A percentile compares a stretch with the other conserved stretches of the same genome.
Conservation (phyloP, 2,113 vertebrate species). For the Gorsachius goisagi region DNA sequence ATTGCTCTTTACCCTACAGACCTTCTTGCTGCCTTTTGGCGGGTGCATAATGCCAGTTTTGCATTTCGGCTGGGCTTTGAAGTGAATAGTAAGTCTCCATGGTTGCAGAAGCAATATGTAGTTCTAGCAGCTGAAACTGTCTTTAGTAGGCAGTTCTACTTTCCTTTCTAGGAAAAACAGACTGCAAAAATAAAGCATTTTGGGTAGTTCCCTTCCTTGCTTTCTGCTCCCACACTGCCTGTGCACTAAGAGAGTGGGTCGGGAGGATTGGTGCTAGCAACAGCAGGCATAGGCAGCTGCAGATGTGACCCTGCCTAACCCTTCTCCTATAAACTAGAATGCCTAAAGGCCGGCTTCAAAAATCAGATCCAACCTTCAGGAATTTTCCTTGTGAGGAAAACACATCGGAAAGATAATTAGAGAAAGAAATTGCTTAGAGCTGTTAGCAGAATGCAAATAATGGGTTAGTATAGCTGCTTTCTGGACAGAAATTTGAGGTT, state of each 20-base stretch:
- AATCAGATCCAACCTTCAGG: neutral
- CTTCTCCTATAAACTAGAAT: neutral
- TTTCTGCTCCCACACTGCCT: slow-evolving; percentile 9
- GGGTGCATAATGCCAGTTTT: neutral
- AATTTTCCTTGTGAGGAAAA: slow-evolving; percentile 29
- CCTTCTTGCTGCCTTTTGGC: neutral
- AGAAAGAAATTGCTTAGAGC: neutral
- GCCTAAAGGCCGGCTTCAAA: neutral
- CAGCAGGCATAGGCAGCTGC: slow-evolving; percentile 17
- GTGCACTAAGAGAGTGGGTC: neutral
- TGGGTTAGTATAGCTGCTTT: neutral
- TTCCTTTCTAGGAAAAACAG: slow-evolving; percentile 58
- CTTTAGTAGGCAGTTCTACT: slow-evolving; percentile 15
- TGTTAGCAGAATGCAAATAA: neutral
- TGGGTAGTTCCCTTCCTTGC: neutral
- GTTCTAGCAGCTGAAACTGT: slow-evolving; percentile 31
- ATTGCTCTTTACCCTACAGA: neutral
- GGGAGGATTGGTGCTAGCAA: slow-evolving; percentile 1
- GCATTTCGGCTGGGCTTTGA: slow-evolving; percentile 24
- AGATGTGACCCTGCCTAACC: slow-evolving; percentile 13
- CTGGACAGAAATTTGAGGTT: neutral
- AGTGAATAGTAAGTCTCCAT: slow-evolving; percentile 43
- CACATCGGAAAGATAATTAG: neutral
- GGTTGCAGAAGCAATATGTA: slow-evolving; percentile 31
- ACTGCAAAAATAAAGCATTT: slow-evolving; percentile 32